Conservation (phyloP, 1,140 invertebrate species). For the Asbolus verrucosus region DNA sequence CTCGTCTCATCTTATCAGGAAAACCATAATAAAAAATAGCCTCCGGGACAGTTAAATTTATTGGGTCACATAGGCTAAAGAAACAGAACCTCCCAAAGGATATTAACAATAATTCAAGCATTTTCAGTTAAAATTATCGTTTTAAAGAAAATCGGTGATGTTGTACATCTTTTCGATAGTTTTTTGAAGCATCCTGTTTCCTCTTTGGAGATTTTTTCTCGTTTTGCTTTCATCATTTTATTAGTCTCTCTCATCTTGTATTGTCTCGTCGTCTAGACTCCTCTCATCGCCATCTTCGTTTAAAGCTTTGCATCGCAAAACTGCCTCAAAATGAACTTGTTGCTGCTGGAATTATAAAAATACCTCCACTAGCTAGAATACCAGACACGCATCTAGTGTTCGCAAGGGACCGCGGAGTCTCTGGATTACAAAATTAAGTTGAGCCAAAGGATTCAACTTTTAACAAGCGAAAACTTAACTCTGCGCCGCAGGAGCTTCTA, state of each 20-base stretch:
- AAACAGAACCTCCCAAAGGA: neutral
- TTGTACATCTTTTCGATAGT: conserved; percentile 19
- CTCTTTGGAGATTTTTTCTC: neutral
- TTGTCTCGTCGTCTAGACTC: conserved; percentile 32
- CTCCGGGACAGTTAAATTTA: neutral
- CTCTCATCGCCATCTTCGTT: conserved; percentile 10
- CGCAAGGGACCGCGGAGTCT: conserved; percentile 1
- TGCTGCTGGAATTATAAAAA: conserved; percentile 24
- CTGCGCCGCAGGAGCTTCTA: too few relatives aligned
- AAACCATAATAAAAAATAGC: neutral
- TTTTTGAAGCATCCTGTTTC: too few relatives aligned
- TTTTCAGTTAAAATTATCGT: neutral
- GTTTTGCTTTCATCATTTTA: conserved; percentile 8
- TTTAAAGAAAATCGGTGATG: neutral
- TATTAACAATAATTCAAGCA: neutral
- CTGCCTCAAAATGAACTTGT: conserved; percentile 14
- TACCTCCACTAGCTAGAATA: neutral
- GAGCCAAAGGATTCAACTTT: too few relatives aligned
- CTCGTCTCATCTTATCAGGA: too few relatives aligned
- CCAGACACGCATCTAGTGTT: neutral
- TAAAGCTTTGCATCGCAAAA: conserved; percentile 24
- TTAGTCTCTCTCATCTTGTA: neutral
- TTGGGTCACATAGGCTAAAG: neutral
- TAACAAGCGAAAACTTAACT: too few relatives aligned
- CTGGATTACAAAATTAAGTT: neutral